A percentile compares a stretch with the other conserved stretches of the same genome.
These are phyloP conservation scores for Chromis chromis DNA, from an alignment of 2,797 vertebrate genomes.

Conservation along the genomic window DNA sequence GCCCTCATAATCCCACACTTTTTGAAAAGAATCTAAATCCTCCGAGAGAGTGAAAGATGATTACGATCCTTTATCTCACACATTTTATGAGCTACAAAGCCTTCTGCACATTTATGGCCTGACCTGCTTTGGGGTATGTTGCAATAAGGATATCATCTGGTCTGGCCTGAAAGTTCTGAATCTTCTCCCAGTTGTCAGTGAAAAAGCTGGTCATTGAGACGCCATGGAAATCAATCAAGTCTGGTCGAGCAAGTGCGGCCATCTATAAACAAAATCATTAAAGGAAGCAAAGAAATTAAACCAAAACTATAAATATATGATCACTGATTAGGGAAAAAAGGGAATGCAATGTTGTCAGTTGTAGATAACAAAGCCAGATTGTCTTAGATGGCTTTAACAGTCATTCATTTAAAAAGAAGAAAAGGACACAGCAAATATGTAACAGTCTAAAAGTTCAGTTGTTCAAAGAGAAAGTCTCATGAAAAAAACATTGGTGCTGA, in stretches of 20 bases:
- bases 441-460: not conserved
- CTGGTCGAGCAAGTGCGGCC: constrained; percentile 1
- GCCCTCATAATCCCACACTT: no score
- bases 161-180: constrained; percentile 78
- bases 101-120: not conserved
- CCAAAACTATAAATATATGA: not conserved
- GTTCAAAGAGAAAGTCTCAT: not conserved
- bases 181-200: constrained; percentile 77
- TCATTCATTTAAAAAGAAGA: no score
- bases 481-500: not conserved
- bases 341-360: not conserved
- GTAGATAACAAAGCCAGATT: not conserved
- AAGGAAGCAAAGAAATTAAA: not conserved
- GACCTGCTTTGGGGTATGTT: constrained; percentile 81
- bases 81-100: not conserved
- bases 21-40: no score
- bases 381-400: no score
- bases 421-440: not conserved
- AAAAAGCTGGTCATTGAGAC: constrained; percentile 69
- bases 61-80: not conserved
- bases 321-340: no score
- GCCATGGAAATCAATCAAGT: constrained; percentile 70
- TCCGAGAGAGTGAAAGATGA: not conserved
- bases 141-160: constrained; percentile 80
- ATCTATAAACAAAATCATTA: constrained; percentile 8